A percentile compares a stretch with the other conserved stretches of the same genome.
Evolutionary conservation across 2,797 vertebrate species (phyloP).

Genomic region (Aphelocoma californica): DNA sequence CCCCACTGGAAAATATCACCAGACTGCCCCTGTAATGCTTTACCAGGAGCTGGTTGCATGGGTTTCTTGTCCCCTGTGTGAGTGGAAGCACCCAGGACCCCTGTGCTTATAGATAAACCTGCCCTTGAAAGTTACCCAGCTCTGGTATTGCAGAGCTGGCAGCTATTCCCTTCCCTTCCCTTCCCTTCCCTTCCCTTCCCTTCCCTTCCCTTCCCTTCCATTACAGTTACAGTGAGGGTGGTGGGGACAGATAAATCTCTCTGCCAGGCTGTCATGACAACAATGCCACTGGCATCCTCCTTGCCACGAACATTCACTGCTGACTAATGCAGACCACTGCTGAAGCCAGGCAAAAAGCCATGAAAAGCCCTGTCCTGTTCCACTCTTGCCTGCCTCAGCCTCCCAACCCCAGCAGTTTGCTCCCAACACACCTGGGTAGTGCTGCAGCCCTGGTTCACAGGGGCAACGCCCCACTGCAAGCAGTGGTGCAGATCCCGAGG

Average conservation of each 20-base stretch:
- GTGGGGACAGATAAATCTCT: not conserved
- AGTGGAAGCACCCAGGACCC: not conserved
- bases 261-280: not conserved
- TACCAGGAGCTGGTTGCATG: not conserved
- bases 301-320: not conserved
- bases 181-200: accelerated
- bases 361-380: not conserved
- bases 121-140: not conserved
- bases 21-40: not conserved
- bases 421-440: not conserved
- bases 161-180: accelerated
- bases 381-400: accelerated
- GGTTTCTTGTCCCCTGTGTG: not conserved
- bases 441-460: accelerated
- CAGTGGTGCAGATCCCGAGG: accelerated
- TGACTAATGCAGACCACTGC: not conserved
- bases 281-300: not conserved
- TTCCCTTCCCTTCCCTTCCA: no score
- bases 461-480: not conserved
- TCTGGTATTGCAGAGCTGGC: not conserved
- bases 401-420: not conserved
- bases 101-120: not conserved
- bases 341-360: not conserved
- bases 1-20: not conserved
- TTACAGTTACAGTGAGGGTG: not conserved